Percentiles rank a stretch among this genome's conserved stretches.
phyloP scores from a whole-genome alignment of 2,113 vertebrate genomes.

The Corydoras sp. region DNA sequence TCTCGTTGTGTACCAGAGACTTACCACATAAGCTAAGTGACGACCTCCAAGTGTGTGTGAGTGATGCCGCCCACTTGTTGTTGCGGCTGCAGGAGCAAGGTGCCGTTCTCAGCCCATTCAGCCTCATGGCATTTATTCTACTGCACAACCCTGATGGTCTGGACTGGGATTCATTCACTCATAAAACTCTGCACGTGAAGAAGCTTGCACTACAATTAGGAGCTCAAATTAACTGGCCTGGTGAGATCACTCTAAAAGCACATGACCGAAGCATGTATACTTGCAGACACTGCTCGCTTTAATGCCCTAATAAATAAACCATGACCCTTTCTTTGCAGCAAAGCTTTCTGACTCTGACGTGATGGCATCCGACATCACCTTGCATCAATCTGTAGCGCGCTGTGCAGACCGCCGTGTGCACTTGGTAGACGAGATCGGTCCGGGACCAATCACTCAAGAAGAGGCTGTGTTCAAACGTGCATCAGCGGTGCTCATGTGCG shows the following conservation, averaged over 20 bases:
- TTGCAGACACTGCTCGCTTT: too few species aligned
- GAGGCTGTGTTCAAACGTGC: conserved; percentile 63
- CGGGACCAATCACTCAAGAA: conserved; percentile 48
- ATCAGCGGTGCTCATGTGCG: conserved; percentile 71
- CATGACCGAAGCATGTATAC: background rate
- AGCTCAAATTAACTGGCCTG: conserved; percentile 79
- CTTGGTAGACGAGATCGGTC: conserved; percentile 61
- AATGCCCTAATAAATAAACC: too few species aligned
- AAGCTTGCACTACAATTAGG: conserved; percentile 73
- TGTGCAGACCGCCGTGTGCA: conserved; percentile 61
- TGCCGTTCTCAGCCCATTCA: conserved; percentile 78
- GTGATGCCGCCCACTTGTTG: conserved; percentile 75
- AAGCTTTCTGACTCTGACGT: conserved; percentile 69
- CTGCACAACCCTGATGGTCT: conserved; percentile 76
- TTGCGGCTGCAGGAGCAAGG: conserved; percentile 81
- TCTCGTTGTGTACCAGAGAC: conserved; percentile 60
- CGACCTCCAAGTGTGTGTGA: conserved; percentile 75
- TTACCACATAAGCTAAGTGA: conserved; percentile 76
- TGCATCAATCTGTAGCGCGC: conserved; percentile 70
- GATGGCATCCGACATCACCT: conserved; percentile 63
- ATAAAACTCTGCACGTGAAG: conserved; percentile 81
- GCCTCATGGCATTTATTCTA: conserved; percentile 73
- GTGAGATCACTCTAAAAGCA: conserved; percentile 51
- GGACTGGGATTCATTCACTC: conserved; percentile 65
- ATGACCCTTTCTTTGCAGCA: conserved; percentile 52